Base-by-base conservation (phyloP, 2,888 invertebrate genomes). In the Acanthosoma haemorrhoidale region DNA sequence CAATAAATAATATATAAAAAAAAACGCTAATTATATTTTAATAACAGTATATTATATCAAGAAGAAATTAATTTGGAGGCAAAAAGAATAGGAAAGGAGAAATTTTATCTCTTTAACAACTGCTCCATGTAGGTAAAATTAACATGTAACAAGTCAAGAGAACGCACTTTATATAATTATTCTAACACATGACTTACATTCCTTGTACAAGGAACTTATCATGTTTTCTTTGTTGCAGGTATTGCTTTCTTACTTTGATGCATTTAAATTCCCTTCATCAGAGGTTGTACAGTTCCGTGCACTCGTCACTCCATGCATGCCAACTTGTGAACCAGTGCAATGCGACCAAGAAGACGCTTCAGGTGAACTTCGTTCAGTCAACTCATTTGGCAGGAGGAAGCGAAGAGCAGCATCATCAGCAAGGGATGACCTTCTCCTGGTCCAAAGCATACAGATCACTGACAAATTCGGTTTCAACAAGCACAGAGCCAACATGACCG, bases 281-380 rank as follows among this genome's bases (percentile, higher is more conserved):
- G 94, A 95, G 80, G 90, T 94, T 58, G 95, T 96, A 1, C 95
- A 95, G 80, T 96, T 96, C 88, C 88, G 94, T 74, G 95, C 95
- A n/a, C 81, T 95, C 78, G 94, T 96, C 39, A 94, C 94, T 2
- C 95, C 95, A 0, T 95, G 95, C 80, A 90, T 96, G 89, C 94
- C 94, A 25, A 86, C 88, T 51, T 96, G 95, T 80, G 93, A 94
- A 79, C 94, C 95, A 8, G 92, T 94, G 9, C 91, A 92, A 78
- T 95, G 94, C 80, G 91, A 93, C 77, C 87, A 89, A 76, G 87
- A 88, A 77, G 92, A 92, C 77, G 87, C 89, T 64, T 90, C 90
- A 71, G 82, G 82, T 8, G 78, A 80, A 61, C 77, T 80, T 63
- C 77, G 80, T 59, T 77, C 80, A 68, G 78, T 79, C 59, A 78